Percentiles rank a stretch among this genome's conserved stretches.
Evolutionary conservation across 2,113 vertebrate species (phyloP).

Genomic region (Acrocephalus arundinaceus): DNA sequence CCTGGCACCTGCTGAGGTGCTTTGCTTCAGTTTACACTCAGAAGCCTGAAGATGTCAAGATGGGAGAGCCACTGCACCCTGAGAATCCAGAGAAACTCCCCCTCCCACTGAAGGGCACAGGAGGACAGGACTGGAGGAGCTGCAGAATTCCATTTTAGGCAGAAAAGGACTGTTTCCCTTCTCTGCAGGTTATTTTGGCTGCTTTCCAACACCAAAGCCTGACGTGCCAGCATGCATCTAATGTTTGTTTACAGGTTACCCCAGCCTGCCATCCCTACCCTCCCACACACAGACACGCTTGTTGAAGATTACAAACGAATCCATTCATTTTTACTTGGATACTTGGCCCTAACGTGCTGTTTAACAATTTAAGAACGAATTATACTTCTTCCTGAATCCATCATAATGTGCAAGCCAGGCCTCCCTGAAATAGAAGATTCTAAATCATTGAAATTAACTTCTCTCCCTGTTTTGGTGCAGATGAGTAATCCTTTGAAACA

Average conservation of each 20-base stretch:
- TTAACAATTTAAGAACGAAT: slow-evolving; percentile 70
- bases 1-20: background rate
- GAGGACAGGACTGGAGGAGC: background rate
- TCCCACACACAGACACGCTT: background rate
- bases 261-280: background rate
- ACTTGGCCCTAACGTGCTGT: slow-evolving; percentile 23
- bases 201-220: background rate
- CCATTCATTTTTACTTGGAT: slow-evolving; percentile 1
- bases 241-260: slow-evolving; percentile 46
- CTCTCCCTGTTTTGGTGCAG: slow-evolving; percentile 60
- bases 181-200: background rate
- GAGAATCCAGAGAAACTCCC: background rate
- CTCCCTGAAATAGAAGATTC: slow-evolving; percentile 73
- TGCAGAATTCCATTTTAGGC: background rate
- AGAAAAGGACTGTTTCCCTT: background rate
- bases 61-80: background rate
- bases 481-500: slow-evolving; percentile 68
- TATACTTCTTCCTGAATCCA: slow-evolving; percentile 67
- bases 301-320: slow-evolving; percentile 50
- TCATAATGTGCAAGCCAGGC: slow-evolving; percentile 59
- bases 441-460: slow-evolving; percentile 82
- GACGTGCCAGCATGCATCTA: background rate
- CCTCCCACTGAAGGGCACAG: background rate
- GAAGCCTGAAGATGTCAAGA: background rate
- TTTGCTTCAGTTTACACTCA: background rate